Evolutionary conservation across 1,140 invertebrate species (phyloP), one percentile per base, ranked within the genome.

Genomic region (Listronotus oregonensis): DNA sequence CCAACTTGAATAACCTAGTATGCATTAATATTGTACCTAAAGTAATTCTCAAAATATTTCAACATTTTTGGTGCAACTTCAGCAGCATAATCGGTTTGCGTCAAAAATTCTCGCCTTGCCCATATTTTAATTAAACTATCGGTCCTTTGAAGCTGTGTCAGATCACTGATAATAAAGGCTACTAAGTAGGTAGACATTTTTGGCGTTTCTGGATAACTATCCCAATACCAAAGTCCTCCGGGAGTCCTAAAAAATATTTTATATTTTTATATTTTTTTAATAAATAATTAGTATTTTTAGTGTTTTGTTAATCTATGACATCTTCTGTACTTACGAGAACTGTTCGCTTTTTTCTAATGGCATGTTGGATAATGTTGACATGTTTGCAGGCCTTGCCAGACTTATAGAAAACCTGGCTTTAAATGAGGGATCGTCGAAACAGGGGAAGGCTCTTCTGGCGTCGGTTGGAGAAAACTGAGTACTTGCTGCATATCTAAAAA

Each of bases 141-240:
- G 14, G 81, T 83, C 92, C 97, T 97, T 10, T 88, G 88, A 46
- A 84, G 80, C 56, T 84, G 80, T 1, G 84, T 84, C 67, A 97
- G 96, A 76, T 98, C 94, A n/a, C 90, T 90, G 0, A 98, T 89
- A 43, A 93, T 88, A 74, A 96, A 95, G 0, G 95, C 95, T 1
- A 98, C 89, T 18, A 98, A 79, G 76, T 98, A 98, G 0, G 96
- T 96, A 0, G 94, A 95, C 95, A 98, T 98, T 17, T 89, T 89
- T 5, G 95, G 85, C 0, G 92, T 92, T 69, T 88, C 87, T 17
- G 90, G 83, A 75, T 91, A 97, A 59, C 89, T 84, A 76, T 95
- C 92, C 86, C 90, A 90, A 7, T 61, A 54, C 68, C 68, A 74
- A 21, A 57, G 37, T 7, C 64, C 64, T 39, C 65, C 12, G 14